These are phyloP conservation scores for Gracilinanus agilis DNA, from an alignment of 2,113 vertebrate genomes.

Conservation along the genomic window DNA sequence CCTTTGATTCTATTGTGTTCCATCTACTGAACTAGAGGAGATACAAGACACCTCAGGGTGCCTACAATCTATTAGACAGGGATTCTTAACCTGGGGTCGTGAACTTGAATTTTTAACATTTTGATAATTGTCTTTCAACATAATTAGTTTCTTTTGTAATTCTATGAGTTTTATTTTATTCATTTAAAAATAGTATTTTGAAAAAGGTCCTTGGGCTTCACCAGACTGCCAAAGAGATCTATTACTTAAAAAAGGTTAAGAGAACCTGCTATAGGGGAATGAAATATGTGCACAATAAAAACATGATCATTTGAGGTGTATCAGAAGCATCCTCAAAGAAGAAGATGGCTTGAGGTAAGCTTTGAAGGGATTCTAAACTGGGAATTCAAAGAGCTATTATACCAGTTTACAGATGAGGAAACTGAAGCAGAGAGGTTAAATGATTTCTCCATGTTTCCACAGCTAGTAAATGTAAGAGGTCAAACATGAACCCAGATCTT, in stretches of 20 bases:
- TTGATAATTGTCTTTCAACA: neutral
- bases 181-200: neutral
- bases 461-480: neutral
- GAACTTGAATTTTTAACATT: neutral
- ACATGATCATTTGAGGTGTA: neutral
- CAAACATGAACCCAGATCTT: neutral
- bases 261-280: neutral
- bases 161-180: neutral
- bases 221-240: neutral
- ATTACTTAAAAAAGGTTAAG: neutral
- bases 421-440: neutral
- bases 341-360: neutral
- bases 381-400: neutral
- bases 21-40: neutral
- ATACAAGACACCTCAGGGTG: neutral
- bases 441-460: neutral
- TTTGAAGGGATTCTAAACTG: neutral
- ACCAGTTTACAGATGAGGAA: too few species aligned
- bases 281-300: neutral
- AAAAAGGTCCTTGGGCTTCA: neutral
- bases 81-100: neutral
- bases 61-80: neutral
- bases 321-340: neutral
- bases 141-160: neutral
- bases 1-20: neutral